A percentile compares a stretch with the other conserved stretches of the same genome.
Evolutionary conservation across 2,797 vertebrate genomes (phyloP).

Genomic region (Lutjanus argentimaculatus): DNA sequence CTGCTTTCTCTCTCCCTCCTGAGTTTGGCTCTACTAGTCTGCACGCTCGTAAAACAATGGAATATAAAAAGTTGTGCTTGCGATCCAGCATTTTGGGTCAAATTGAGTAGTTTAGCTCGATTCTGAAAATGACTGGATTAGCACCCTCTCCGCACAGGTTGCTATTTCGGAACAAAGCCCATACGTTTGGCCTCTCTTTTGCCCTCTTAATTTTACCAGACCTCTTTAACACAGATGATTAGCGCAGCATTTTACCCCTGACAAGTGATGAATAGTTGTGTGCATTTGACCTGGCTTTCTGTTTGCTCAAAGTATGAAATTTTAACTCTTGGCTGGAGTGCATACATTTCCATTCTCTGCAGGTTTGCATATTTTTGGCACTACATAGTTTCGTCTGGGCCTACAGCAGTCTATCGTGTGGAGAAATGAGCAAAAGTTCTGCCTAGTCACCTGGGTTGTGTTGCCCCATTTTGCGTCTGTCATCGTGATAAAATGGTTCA

Average conservation of each 20-base stretch:
- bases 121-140: constrained; percentile 54
- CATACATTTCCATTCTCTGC: constrained; percentile 42
- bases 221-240: constrained; percentile 33
- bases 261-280: constrained; percentile 42
- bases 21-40: constrained; percentile 41
- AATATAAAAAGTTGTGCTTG: constrained; percentile 58
- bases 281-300: constrained; percentile 36
- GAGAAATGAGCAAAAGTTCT: constrained; percentile 51
- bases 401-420: constrained; percentile 21
- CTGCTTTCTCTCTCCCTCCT: constrained; percentile 19
- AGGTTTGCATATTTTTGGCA: constrained; percentile 51
- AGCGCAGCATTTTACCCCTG: constrained; percentile 11
- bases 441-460: constrained; percentile 59
- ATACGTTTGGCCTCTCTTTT: constrained; percentile 19
- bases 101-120: constrained; percentile 43
- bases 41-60: constrained; percentile 61
- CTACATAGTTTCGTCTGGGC: constrained; percentile 37
- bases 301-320: constrained; percentile 32
- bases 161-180: not conserved
- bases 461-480: constrained; percentile 49
- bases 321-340: constrained; percentile 29
- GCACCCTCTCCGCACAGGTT: constrained; percentile 6
- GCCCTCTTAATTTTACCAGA: constrained; percentile 30
- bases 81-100: constrained; percentile 44
- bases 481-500: constrained; percentile 53